Conservation (phyloP, 2,113 vertebrate species). For the Zosterops hypoxanthus region DNA sequence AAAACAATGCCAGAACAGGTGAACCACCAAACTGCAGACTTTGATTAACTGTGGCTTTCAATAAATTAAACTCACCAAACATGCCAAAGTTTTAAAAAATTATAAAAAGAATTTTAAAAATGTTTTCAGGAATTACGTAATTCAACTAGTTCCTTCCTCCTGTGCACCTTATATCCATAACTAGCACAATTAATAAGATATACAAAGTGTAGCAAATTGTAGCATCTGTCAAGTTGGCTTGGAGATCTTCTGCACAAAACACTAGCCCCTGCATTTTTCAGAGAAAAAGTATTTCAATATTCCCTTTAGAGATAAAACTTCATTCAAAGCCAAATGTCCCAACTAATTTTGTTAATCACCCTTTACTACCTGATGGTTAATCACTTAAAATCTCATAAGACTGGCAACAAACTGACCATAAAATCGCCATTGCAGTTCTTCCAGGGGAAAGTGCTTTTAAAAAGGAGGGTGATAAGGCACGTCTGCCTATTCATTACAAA, state of each 20-base stretch:
- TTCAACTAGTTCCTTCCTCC: neutral
- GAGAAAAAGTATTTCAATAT: neutral
- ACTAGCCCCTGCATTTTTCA: neutral
- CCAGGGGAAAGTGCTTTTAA: neutral
- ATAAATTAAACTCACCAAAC: neutral
- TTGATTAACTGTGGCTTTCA: neutral
- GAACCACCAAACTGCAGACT: neutral
- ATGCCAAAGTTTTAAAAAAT: neutral
- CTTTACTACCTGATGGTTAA: neutral
- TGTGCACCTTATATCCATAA: neutral
- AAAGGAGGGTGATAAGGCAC: neutral
- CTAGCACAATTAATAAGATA: neutral
- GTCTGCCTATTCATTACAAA: neutral
- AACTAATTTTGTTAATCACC: neutral
- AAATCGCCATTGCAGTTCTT: neutral
- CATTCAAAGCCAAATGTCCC: neutral
- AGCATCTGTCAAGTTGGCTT: neutral
- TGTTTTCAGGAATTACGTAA: neutral
- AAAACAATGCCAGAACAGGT: neutral
- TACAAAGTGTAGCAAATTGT: neutral
- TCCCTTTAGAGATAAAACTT: neutral
- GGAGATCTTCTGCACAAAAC: neutral
- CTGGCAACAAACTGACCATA: neutral
- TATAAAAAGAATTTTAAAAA: neutral
- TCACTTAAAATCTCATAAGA: neutral